phyloP scores from a whole-genome alignment of 2,888 invertebrate species.

The Agapostemon virescens region DNA sequence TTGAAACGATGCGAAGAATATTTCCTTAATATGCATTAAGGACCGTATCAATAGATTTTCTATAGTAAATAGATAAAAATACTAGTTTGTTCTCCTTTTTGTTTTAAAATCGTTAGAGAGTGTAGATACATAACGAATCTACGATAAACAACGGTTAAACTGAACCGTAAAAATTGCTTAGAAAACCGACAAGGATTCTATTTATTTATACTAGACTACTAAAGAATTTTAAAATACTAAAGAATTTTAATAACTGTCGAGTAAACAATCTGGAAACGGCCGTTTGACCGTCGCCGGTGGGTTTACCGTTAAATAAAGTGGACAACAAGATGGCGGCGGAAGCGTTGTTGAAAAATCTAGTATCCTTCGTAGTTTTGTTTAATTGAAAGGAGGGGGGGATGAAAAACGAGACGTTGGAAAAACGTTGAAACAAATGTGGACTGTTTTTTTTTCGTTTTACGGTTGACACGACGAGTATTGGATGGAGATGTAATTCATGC shows the following conservation, averaged over 20 bases:
- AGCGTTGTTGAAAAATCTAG: background rate
- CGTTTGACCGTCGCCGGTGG: too few relatives aligned
- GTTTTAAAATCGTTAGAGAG: too few relatives aligned
- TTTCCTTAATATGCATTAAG: too few relatives aligned
- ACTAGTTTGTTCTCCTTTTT: background rate
- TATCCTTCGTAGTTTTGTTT: background rate
- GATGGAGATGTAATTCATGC: constrained; percentile 52
- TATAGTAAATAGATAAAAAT: background rate
- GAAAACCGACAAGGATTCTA: too few relatives aligned
- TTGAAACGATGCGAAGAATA: background rate
- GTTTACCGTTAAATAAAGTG: background rate
- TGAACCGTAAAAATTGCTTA: too few relatives aligned
- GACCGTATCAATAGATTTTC: background rate
- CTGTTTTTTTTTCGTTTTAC: background rate
- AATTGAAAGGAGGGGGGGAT: background rate
- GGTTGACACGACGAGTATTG: constrained; percentile 17
- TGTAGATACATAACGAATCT: too few relatives aligned
- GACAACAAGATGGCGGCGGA: background rate
- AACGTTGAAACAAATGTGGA: background rate
- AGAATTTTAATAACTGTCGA: too few relatives aligned
- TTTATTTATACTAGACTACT: too few relatives aligned
- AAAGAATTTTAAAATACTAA: too few relatives aligned
- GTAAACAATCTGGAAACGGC: too few relatives aligned
- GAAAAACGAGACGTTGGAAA: background rate
- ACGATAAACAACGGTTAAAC: too few relatives aligned